A percentile compares a stretch with the other conserved stretches of the same genome.
These are phyloP conservation scores for Myotis daubentonii DNA, from an alignment of 2,797 vertebrate genomes.

Conservation along the genomic window DNA sequence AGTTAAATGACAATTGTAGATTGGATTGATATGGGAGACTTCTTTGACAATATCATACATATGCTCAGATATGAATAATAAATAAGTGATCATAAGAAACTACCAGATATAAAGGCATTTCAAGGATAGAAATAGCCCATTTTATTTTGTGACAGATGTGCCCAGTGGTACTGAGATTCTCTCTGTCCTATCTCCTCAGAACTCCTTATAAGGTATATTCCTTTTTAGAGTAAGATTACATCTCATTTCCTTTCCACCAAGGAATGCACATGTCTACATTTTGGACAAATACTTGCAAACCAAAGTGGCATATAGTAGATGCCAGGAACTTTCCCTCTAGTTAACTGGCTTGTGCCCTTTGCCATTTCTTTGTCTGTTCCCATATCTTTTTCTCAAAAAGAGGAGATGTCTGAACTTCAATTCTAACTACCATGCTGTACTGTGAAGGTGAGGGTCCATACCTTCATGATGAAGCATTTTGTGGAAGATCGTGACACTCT, in stretches of 20 bases:
- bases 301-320: not conserved
- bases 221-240: not conserved
- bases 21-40: not conserved
- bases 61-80: not conserved
- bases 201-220: not conserved
- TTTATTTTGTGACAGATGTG: not conserved
- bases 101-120: not conserved
- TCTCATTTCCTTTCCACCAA: not conserved
- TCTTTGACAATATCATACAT: not conserved
- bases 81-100: not conserved
- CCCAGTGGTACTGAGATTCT: accelerated
- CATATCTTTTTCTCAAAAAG: not conserved
- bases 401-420: not conserved
- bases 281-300: not conserved
- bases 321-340: not conserved
- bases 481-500: not conserved
- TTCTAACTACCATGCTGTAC: not conserved
- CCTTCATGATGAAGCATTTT: not conserved
- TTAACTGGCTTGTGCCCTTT: not conserved
- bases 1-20: not conserved
- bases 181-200: not conserved
- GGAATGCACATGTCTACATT: not conserved
- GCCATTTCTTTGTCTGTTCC: not conserved
- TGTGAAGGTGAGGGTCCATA: not conserved
- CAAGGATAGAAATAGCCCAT: not conserved